Evolutionary conservation across 2,113 vertebrate genomes (phyloP), one percentile per base, ranked within the genome.

Genomic region (Benitochromis conjunctus): DNA sequence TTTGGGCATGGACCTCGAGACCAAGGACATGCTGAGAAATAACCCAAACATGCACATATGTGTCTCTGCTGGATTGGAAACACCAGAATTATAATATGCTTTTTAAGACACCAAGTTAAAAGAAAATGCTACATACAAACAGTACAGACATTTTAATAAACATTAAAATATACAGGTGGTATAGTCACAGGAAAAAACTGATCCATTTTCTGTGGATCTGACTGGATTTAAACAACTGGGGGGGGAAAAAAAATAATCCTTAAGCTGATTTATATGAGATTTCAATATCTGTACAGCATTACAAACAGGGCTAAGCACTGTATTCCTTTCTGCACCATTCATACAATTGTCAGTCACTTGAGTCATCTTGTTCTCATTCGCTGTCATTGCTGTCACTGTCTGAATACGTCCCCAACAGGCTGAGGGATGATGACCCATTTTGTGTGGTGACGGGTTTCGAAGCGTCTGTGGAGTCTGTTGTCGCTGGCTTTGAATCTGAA

Each of bases 361-460:
- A 82, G 38, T 29, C 29, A 48, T 79, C 71, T 66, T 76, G 16
- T 48, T 34, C 36, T 94, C 87, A 96, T 83, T 94, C 94, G 38
- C 95, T 96, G 86, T 94, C 94, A 51, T 95, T 93, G 92, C 95
- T 95, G 82, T 96, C 96, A 14, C 96, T 97, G 94, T 96, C 96
- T 51, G 95, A 96, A 92, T 97, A 97, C 8, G 93, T 95, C 84
- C 95, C 96, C 88, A 97, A 90, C 82, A 97, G 95, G 91, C 96
- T 95, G 80, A 97, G 95, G n/a, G 96, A 96, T 9, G 96, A 96
- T 2, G 96, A 96, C 3, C 89, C 88, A 24, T 94, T 94, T 34
- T 89, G 87, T 16, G 85, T 41, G 26, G 83, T 3, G 3, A 80
- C 16, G 2, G 89, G 66, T 55, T 90, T 79, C 8, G 87, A 46